Percentiles rank a stretch among this genome's conserved stretches.
Conservation (phyloP, 2,113 vertebrate genomes). For the Phaetusa simplex region DNA sequence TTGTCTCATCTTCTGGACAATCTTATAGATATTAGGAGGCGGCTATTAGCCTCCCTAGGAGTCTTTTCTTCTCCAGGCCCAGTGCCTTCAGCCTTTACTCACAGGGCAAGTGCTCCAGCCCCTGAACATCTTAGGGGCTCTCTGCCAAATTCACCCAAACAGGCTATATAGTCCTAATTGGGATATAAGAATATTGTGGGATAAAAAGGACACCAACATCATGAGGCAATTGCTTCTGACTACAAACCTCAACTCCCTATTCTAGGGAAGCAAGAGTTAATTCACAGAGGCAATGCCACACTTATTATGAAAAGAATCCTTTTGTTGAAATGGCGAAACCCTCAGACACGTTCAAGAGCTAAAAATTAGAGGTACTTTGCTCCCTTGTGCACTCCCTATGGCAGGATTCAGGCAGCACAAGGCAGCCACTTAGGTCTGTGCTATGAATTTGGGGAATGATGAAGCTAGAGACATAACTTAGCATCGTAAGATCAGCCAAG, state of each 20-base stretch:
- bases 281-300: neutral
- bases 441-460: neutral
- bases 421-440: neutral
- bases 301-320: neutral
- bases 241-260: neutral
- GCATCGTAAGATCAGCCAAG: neutral
- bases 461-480: neutral
- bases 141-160: neutral
- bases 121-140: neutral
- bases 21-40: neutral
- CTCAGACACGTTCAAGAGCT: neutral
- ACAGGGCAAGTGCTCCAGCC: neutral
- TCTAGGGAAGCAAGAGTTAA: neutral
- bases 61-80: neutral
- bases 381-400: neutral
- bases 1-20: neutral
- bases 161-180: neutral
- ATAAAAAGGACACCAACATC: neutral
- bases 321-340: neutral
- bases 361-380: neutral
- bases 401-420: neutral
- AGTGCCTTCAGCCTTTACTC: neutral
- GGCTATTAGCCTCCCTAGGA: neutral
- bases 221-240: neutral
- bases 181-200: neutral